Base-by-base conservation (phyloP, 1,140 invertebrate genomes). In the Caenorhabditis latens region DNA sequence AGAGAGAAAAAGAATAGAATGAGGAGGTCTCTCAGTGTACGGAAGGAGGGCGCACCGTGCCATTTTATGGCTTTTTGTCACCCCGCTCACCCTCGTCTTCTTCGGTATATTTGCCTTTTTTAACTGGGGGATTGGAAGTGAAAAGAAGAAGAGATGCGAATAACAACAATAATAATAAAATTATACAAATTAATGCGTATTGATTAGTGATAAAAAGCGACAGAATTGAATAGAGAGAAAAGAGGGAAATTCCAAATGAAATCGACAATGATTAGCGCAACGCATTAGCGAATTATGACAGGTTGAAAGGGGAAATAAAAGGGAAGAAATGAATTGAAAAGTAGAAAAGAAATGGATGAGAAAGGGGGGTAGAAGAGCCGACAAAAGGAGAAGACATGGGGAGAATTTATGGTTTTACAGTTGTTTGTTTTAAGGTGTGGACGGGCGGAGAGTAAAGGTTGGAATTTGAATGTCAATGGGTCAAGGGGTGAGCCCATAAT, bases 231-330 rank as follows among this genome's bases (percentile, higher is more conserved):
- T 16, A 11, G 13, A 53, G 11, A 11, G 50, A 16, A 67, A 40
- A 8, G 11, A 11, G 16, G 16, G 42, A 71, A 46, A 32, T 32
- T 71, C 46, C 65, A 46, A 71, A 46, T 48, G 65, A 71, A 71
- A 71, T 71, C 65, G 65, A 71, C 65, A 71, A 71, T 71, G 65
- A 71, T 71, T 71, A 71, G 65, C 46, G 71, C 71, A 13, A 53
- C 71, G 71, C 46, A 79, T 79, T 79, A 79, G 71, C 71, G 71
- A 46, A 79, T 79, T 79, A 79, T 79, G 71, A 79, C 71, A 79
- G 71, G 71, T 79, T 79, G 46, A 79, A 79, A 50, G 9, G 46
- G 24, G 46, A 71, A 71, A 46, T 14, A n/a, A 21, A 61, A 61
- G 19, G 58, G n/a, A 61, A 67, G 24, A 32, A 32, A 21, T n/a